These are phyloP conservation scores for Onychomys arenicola DNA, from an alignment of 2,797 vertebrate species.

Conservation along the genomic window DNA sequence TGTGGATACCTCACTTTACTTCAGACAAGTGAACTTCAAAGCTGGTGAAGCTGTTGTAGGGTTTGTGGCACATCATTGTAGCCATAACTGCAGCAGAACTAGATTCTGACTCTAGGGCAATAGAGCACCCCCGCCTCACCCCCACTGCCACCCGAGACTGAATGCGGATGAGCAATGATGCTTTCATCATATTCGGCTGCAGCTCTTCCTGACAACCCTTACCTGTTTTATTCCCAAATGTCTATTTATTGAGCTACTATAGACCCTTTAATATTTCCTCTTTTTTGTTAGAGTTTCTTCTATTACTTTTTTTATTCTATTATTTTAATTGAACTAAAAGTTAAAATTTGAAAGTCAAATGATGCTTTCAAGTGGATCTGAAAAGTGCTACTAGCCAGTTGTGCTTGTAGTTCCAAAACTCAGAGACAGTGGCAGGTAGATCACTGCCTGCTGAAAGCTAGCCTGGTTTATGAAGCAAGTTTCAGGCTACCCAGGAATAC, in stretches of 20 bases:
- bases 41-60: not conserved
- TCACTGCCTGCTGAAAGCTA: not conserved
- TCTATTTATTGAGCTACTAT: not conserved
- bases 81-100: fast-evolving
- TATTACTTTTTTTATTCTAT: constrained; percentile 10
- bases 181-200: not conserved
- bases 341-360: constrained; percentile 27
- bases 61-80: not conserved
- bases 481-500: not conserved
- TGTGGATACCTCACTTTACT: not conserved
- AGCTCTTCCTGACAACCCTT: not conserved
- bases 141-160: too few species aligned
- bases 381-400: not conserved
- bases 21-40: not conserved
- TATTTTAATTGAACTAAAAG: not conserved
- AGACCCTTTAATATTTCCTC: not conserved
- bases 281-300: not conserved
- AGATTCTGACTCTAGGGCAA: not conserved
- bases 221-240: not conserved
- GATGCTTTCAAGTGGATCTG: not conserved
- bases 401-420: not conserved
- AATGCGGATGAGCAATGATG: not conserved
- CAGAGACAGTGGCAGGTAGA: not conserved
- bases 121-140: not conserved
- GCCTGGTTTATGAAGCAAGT: not conserved